Base-by-base conservation (phyloP, 2,888 invertebrate species). In the Tridacna crocea region DNA sequence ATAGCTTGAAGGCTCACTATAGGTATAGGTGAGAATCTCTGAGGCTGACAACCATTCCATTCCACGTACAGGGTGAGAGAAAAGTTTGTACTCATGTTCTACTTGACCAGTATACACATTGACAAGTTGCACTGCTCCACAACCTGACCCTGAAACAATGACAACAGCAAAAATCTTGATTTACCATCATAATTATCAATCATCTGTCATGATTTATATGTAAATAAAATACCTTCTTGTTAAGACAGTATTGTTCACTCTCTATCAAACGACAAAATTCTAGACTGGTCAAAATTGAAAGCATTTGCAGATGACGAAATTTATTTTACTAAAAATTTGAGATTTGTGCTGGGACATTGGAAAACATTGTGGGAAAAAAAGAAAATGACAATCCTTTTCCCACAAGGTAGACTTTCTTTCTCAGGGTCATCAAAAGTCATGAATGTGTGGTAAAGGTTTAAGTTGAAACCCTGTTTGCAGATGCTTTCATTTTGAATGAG, bases 51-150 rank as follows among this genome's bases (percentile, higher is more conserved):
- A 55, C 80, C 80, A 86, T 24, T 80, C 80, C 15, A 88, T 51
- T 12, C 80, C 83, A 46, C 88, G 81, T 3, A 88, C 83, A 24
- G 83, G 78, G 15, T 83, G 65, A 61, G 72, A 77, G 72, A 86
- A 86, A 19, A 87, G 70, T 68, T 83, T 87, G 77, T 82, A 83
- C 70, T 86, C 88, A 48, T 80, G 82, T 51, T 73, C 80, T 6
- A 88, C 77, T 70, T 86, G 86, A 22, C 86, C 88, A 60, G 79
- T 83, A 61, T 79, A 74, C 17, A 84, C 65, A 72, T 85, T 75
- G 22, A 88, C 72, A 48, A 88, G 48, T 55, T 82, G 82, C 47
- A 88, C 72, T 10, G 77, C 51, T 13, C 88, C 88, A 65, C 36
- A 61, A 17, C 80, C 84, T 12, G 78, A 79, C 12, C 88, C 88